These are phyloP conservation scores for Drosophila peninsularis DNA, from an alignment of 2,888 invertebrate species.

Conservation along the genomic window DNA sequence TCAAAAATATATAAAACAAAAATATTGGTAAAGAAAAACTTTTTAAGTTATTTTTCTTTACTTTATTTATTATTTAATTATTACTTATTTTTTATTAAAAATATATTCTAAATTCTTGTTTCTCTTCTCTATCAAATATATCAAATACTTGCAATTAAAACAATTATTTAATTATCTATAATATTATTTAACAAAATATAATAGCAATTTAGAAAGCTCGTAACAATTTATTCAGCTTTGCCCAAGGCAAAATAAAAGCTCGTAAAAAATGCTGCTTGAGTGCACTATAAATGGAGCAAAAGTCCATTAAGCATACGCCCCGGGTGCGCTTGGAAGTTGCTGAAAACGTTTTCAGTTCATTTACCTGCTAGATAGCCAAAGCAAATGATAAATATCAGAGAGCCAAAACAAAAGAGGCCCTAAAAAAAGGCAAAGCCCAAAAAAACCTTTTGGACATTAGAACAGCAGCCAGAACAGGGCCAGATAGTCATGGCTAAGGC, in stretches of 20 bases:
- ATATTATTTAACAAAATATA: background rate
- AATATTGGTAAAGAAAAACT: too few relatives aligned
- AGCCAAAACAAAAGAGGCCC: constrained; percentile 45
- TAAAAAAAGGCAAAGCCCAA: constrained; percentile 25
- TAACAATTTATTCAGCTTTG: background rate
- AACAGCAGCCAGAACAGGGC: constrained; percentile 14
- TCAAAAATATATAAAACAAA: too few relatives aligned
- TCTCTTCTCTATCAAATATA: background rate
- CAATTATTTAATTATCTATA: background rate
- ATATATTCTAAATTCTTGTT: background rate
- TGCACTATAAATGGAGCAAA: background rate
- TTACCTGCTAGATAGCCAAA: constrained; percentile 39
- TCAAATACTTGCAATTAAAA: background rate
- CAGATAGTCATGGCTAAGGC: constrained; percentile 1
- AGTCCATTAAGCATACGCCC: constrained; percentile 41
- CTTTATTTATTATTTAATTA: too few relatives aligned
- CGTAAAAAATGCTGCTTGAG: background rate
- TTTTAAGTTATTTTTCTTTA: background rate
- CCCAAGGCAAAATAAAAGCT: background rate
- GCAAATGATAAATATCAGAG: constrained; percentile 54
- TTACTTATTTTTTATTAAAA: background rate
- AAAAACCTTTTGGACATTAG: constrained; percentile 46
- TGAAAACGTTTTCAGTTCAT: constrained; percentile 39
- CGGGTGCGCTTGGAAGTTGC: background rate
- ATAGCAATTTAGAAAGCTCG: background rate